A percentile compares a stretch with the other conserved stretches of the same genome.
phyloP scores from a whole-genome alignment of 1,140 invertebrate species.

The Sycobia sp. region DNA sequence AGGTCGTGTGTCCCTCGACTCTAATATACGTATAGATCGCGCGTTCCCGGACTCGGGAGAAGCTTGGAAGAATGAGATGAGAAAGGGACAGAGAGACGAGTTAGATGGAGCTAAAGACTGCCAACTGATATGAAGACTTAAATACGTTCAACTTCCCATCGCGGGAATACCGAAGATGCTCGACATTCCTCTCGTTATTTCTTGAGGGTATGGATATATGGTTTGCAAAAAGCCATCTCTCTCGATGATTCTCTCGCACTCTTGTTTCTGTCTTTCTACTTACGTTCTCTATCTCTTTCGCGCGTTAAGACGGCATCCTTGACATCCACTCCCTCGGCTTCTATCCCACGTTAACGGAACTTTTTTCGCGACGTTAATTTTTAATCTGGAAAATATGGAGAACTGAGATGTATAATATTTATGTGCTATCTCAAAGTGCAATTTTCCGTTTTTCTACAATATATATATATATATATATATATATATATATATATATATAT shows the following conservation, averaged over 20 bases:
- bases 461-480: too few species aligned
- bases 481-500: too few species aligned
- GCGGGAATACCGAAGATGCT: slow-evolving; percentile 21
- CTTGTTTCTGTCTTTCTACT: slow-evolving; percentile 11
- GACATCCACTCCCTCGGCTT: not conserved
- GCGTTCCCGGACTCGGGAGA: too few species aligned
- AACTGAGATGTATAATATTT: too few species aligned
- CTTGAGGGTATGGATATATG: slow-evolving; percentile 4
- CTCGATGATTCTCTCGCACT: slow-evolving; percentile 23
- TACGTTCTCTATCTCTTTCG: not conserved
- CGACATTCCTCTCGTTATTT: slow-evolving; percentile 26
- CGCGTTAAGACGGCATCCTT: too few species aligned
- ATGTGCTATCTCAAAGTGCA: too few species aligned
- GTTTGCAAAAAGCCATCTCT: slow-evolving; percentile 13
- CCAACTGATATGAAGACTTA: slow-evolving; percentile 36
- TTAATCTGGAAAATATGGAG: too few species aligned
- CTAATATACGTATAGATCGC: too few species aligned
- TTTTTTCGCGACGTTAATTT: too few species aligned
- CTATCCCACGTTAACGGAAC: not conserved
- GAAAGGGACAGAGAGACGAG: not conserved
- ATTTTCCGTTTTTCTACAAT: too few species aligned
- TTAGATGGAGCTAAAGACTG: not conserved
- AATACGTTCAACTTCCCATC: slow-evolving; percentile 27
- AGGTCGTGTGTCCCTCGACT: too few species aligned
- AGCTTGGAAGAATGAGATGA: too few species aligned